Percentiles rank a stretch among this genome's conserved stretches.
These are phyloP conservation scores for Oryzias dopingdopingensis DNA, from an alignment of 2,797 vertebrate genomes.

Conservation along the genomic window DNA sequence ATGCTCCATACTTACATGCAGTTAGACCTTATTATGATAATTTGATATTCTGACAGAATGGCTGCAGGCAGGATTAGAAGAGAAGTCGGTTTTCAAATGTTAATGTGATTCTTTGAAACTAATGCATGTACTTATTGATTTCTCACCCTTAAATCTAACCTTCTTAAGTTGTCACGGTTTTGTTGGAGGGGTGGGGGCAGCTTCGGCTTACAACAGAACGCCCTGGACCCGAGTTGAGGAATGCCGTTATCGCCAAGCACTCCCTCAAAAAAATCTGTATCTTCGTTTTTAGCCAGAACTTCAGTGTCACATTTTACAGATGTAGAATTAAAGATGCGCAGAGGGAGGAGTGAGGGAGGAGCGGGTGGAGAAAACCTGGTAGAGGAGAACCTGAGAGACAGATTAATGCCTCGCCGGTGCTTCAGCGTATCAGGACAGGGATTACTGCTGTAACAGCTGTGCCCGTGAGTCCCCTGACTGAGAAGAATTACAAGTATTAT, in stretches of 20 bases:
- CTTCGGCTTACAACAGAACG: slow-evolving; percentile 50
- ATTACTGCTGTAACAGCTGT: slow-evolving; percentile 95
- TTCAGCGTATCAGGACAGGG: slow-evolving; percentile 91
- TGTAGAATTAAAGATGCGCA: slow-evolving; percentile 65
- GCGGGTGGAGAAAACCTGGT: slow-evolving; percentile 50
- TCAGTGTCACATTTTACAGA: slow-evolving; percentile 83
- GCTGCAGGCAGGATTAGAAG: slow-evolving; percentile 75
- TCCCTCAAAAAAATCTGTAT: slow-evolving; percentile 31
- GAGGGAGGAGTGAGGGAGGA: slow-evolving; percentile 29
- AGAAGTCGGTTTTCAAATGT: slow-evolving; percentile 73
- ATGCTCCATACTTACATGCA: slow-evolving; percentile 80
- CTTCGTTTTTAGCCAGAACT: slow-evolving; percentile 49
- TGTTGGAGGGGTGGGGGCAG: not conserved
- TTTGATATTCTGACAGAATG: slow-evolving; percentile 81
- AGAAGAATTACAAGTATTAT: slow-evolving; percentile 99
- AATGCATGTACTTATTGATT: slow-evolving; percentile 80
- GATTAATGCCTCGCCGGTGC: slow-evolving; percentile 89
- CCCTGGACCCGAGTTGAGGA: slow-evolving; percentile 48
- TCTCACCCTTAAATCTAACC: slow-evolving; percentile 69
- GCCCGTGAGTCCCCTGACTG: slow-evolving; percentile 96
- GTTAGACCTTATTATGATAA: slow-evolving; percentile 84
- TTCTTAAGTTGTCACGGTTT: slow-evolving; percentile 73
- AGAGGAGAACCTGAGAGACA: slow-evolving; percentile 80
- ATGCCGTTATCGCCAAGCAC: slow-evolving; percentile 46
- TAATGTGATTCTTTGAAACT: slow-evolving; percentile 78